Base-by-base conservation (phyloP, 2,888 invertebrate species). In the Pristionchus mayeri region DNA sequence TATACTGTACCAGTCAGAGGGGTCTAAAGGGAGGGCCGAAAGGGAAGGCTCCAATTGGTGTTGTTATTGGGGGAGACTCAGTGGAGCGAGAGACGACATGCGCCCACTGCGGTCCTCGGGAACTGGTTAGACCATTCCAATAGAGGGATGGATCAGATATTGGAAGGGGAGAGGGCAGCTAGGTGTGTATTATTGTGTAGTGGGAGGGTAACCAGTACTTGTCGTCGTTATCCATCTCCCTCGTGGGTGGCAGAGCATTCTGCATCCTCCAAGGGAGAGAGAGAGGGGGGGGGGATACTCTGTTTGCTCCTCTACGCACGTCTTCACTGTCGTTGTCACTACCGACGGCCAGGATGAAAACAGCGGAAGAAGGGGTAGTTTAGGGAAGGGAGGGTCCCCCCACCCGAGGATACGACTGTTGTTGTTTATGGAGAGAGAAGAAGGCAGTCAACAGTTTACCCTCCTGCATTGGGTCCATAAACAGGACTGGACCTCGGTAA, bases 181-280 rank as follows among this genome's bases (percentile, higher is more conserved):
- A n/a, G n/a, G n/a, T n/a, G n/a, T n/a, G n/a, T n/a, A n/a, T 67
- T 67, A 21, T 67, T 67, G 67, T 24, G 57, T 57, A 27, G 57
- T 57, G 21, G n/a, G 57, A 4, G 16, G 16, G 37, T 34, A 67
- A 67, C 67, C 67, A 37, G 67, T 67, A 67, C 21, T n/a, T 37
- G 67, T 27, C 27, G 60, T 18, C 21, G 37, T 34, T 67, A 67
- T 67, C 67, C 67, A 60, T 67, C 63, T 24, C 63, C 57, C 27
- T 67, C 67, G 67, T 67, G 67, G 67, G 67, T 67, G 67, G 67
- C 21, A 67, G 57, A 60, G 57, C 30, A 60, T 60, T 60, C 57
- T 60, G 30, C 57, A 60, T 30, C 57, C 57, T 30, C 52, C 67
- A 34, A 37, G 57, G 27, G 57, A 27, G 67, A 67, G 67, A 18